phyloP scores from a whole-genome alignment of 2,888 invertebrate genomes.

The Lepidochrysops patricia region DNA sequence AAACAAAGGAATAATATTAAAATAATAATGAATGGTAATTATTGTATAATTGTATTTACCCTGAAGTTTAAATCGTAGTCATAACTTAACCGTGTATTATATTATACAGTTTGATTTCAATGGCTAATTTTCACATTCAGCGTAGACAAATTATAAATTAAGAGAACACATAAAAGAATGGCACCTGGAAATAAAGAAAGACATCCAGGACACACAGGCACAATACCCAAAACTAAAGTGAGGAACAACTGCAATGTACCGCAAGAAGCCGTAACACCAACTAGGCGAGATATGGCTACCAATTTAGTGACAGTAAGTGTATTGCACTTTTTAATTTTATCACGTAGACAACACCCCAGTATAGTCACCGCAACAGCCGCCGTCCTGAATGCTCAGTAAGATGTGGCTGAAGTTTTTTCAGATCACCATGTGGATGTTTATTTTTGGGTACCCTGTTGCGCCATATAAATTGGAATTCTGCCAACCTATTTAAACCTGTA shows the following conservation, averaged over 20 bases:
- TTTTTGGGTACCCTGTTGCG: slow-evolving; percentile 53
- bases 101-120: neutral
- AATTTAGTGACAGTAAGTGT: slow-evolving; percentile 64
- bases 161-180: slow-evolving; percentile 46
- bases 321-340: neutral
- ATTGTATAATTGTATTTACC: neutral
- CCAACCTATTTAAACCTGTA: slow-evolving; percentile 42
- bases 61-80: neutral
- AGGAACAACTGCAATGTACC: slow-evolving; percentile 76
- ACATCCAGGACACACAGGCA: slow-evolving; percentile 75
- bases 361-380: neutral
- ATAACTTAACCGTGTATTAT: too few relatives aligned
- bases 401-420: slow-evolving; percentile 44
- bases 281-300: slow-evolving; percentile 72
- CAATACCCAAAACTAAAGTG: slow-evolving; percentile 79
- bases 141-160: slow-evolving; percentile 16
- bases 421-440: slow-evolving; percentile 43
- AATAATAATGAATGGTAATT: neutral
- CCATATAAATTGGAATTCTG: slow-evolving; percentile 50
- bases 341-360: neutral
- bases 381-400: slow-evolving; percentile 16
- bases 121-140: slow-evolving; percentile 16
- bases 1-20: slow-evolving; percentile 2
- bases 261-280: slow-evolving; percentile 76
- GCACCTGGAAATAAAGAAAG: slow-evolving; percentile 70